These are phyloP conservation scores for Phalacrocorax carbo DNA, from an alignment of 2,113 vertebrate species.

Conservation along the genomic window DNA sequence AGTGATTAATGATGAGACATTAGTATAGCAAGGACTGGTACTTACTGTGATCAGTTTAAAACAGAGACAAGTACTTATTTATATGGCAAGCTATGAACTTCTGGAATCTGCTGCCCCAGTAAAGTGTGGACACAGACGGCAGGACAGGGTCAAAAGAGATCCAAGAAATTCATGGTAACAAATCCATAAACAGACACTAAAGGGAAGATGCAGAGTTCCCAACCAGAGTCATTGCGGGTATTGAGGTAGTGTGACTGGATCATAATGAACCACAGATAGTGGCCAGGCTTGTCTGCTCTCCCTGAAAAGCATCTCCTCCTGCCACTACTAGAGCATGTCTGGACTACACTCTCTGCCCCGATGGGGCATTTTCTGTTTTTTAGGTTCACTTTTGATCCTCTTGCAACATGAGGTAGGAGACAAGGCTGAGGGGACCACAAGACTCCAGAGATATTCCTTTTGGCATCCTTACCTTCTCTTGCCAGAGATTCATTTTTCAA, in stretches of 20 bases:
- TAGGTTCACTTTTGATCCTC: not conserved
- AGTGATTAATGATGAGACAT: not conserved
- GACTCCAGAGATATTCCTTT: not conserved
- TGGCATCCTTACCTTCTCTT: not conserved
- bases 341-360: not conserved
- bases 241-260: not conserved
- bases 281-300: not conserved
- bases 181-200: not conserved
- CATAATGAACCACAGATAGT: not conserved
- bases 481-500: not conserved
- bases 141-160: not conserved
- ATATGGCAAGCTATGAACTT: not conserved
- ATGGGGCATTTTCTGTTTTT: not conserved
- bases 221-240: not conserved
- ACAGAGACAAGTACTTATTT: not conserved
- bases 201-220: not conserved
- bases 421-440: not conserved
- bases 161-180: not conserved
- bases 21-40: not conserved
- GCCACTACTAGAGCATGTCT: not conserved
- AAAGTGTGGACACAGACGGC: not conserved
- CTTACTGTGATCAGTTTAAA: not conserved
- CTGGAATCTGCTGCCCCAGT: not conserved
- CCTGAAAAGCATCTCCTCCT: not conserved
- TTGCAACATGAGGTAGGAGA: not conserved